Evolutionary conservation across 2,113 vertebrate genomes (phyloP), one percentile per base, ranked within the genome.

Genomic region (Catagonus wagneri): DNA sequence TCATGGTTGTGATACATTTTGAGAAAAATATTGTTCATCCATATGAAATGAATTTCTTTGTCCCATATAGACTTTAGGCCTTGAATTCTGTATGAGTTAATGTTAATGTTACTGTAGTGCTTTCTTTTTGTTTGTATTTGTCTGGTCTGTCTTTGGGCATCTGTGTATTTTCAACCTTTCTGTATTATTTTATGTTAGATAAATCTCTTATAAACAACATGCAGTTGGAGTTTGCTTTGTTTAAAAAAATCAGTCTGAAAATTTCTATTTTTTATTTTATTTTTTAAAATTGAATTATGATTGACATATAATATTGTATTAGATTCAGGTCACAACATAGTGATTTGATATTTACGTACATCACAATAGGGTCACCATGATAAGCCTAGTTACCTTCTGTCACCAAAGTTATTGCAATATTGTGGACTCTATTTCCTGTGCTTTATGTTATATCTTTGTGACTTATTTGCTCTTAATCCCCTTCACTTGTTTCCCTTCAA

Each of bases 111-210:
- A 54, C 16, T 84, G 27, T 25, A 25, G n/a, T 80, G 52, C 58
- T 95, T 66, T 74, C 27, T 81, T 92, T 81, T 75, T 52, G 11
- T 87, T 93, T 89, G 23, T 65, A 58, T 97, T 83, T 95, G 39
- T 16, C 20, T 83, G 36, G 2, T 66, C 39, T 85, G 13, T 66
- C 20, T 74, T 84, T 71, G 93, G 61, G 25, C 25, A 76, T 68
- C 29, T 81, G 19, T 34, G 22, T 54, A 68, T 92, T 97, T 95
- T 88, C 12, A 78, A 52, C 20, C 29, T 83, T 86, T 74, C 23
- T 52, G 12, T 34, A 79, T 81, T 92, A 93, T 75, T 80, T 92
- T 89, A 14, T 75, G 34, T 91, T 81, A 22, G 12, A 65, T 50
- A 8, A 34, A 14, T 81, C 15, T 84, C 11, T 88, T 69, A 3